Percentiles rank a stretch among this genome's conserved stretches.
Conservation (phyloP, 2,888 invertebrate genomes). For the Prenolepis imparis region DNA sequence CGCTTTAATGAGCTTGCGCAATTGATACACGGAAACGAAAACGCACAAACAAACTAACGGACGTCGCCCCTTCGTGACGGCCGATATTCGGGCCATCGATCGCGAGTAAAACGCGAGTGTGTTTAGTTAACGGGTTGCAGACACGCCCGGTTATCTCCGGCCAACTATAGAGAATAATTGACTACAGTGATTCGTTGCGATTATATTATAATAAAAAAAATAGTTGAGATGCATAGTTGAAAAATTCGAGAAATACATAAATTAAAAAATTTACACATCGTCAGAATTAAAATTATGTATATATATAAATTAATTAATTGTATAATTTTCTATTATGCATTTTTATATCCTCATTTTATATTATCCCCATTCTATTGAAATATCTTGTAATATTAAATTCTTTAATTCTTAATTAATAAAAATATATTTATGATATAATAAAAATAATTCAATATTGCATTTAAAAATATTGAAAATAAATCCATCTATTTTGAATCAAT, state of each 20-base stretch:
- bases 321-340: not conserved
- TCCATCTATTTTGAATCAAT: not conserved
- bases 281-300: not conserved
- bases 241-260: not conserved
- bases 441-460: not conserved
- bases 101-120: slow-evolving; percentile 29
- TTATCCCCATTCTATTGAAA: not conserved
- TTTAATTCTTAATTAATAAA: slow-evolving; percentile 7
- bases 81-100: slow-evolving; percentile 46
- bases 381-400: not conserved
- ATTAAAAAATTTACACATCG: not conserved
- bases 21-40: slow-evolving; percentile 23
- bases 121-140: slow-evolving; percentile 36
- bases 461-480: not conserved
- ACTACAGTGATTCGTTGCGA: not conserved
- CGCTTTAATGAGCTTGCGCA: slow-evolving; percentile 24
- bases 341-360: too few relatives aligned
- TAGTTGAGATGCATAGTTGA: not conserved
- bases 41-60: not conserved
- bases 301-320: slow-evolving; percentile 3
- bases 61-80: slow-evolving; percentile 20
- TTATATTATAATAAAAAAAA: not conserved
- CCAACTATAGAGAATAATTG: not conserved
- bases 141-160: slow-evolving; percentile 9
- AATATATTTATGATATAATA: not conserved